Evolutionary conservation across 2,888 invertebrate species (phyloP), one percentile per base, ranked within the genome.

Genomic region (Drosophila borborema): DNA sequence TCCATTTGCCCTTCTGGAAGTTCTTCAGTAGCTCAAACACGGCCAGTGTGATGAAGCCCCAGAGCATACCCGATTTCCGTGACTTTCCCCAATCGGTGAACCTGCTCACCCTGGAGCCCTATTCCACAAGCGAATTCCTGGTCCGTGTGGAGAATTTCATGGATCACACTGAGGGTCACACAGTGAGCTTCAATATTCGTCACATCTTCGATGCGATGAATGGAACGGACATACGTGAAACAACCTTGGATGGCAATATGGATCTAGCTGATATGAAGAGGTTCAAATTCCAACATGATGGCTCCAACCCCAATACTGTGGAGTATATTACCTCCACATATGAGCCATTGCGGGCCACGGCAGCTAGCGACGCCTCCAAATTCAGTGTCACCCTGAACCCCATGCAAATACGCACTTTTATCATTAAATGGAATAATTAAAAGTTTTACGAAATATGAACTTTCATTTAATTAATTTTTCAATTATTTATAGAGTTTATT

Each of bases 91-190:
- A 93, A 7, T 96, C 96, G 46, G 93, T 98, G 0, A 96, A 97
- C 89, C 93, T 98, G 9, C 91, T 98, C 12, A 97, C 97, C 0
- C 89, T 97, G 41, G 98, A 98, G 84, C 96, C 97, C 0, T 97
- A 96, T 96, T 94, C 94, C 20, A 94, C 93, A 0, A 91, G 93
- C 0, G 94, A 94, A 31, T 82, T 97, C 16, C 92, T 98, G 18
- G 75, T 98, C 0, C 94, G 98, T 38, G 91, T 98, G 0, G 98
- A 98, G 86, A 97, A 98, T 91, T 94, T 96, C 77, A 94, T 96
- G 60, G 96, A 96, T 79, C 93, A 93, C 23, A 92, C 92, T 0
- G 97, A 97, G 62, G 80, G 85, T 2, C 69, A 77, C n/a, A 75
- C 73, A 0, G 76, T 91, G 0, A 90, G 77, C 38, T 91, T 93